Percentiles rank a stretch among this genome's conserved stretches.
Conservation (phyloP, 2,797 vertebrate genomes). For the Vespertilio murinus region DNA sequence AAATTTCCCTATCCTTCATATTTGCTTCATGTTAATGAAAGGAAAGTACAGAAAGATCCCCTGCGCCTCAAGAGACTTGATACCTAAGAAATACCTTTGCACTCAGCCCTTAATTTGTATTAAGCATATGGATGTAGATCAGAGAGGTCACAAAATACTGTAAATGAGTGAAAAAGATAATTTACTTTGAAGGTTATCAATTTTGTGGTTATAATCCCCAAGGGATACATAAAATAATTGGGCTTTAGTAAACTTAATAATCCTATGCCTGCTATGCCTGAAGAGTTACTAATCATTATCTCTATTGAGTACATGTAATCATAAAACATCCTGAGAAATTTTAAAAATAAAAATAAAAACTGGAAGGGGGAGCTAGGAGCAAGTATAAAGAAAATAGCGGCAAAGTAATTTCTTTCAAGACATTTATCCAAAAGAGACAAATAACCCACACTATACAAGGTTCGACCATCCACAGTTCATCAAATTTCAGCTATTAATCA, state of each 20-base stretch:
- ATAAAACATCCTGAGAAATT: not conserved
- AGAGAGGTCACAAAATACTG: conserved; percentile 4
- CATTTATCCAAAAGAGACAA: conserved; percentile 29
- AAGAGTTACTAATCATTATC: not conserved
- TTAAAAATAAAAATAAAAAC: conserved; percentile 31
- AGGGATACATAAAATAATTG: not conserved
- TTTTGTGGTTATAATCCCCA: not conserved
- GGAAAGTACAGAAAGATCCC: not conserved
- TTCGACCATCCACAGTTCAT: not conserved
- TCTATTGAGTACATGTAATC: not conserved
- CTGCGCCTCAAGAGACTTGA: conserved; percentile 25
- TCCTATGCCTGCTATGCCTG: not conserved
- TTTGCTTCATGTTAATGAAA: conserved; percentile 29
- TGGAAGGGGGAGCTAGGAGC: not conserved
- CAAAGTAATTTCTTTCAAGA: not conserved
- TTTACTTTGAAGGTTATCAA: not conserved
- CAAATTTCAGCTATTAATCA: conserved; percentile 4
- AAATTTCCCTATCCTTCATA: conserved; percentile 30
- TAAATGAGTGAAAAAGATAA: conserved; percentile 30
- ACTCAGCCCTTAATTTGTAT: not conserved
- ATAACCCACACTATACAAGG: not conserved
- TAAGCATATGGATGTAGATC: not conserved
- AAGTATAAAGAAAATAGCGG: conserved; percentile 3
- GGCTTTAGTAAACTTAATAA: conserved; percentile 8
- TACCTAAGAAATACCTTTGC: not conserved